Evolutionary conservation across 2,113 vertebrate species (phyloP).

Genomic region (Vulpes lagopus): DNA sequence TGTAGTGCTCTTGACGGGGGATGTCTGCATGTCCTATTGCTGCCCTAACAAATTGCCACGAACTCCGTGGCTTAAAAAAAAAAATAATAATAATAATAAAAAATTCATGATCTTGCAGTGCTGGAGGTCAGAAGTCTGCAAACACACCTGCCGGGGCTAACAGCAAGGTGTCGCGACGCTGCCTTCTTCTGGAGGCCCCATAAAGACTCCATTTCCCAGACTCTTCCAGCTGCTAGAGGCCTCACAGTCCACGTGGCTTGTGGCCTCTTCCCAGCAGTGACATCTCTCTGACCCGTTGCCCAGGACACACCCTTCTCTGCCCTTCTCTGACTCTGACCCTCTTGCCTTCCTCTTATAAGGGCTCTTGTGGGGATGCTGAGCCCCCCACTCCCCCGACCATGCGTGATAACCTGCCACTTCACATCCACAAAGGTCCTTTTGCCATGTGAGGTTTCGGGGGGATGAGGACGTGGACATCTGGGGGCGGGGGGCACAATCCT

Average conservation of each 20-base stretch:
- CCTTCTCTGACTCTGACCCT: background rate
- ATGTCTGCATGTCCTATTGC: background rate
- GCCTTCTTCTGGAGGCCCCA: background rate
- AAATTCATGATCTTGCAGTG: background rate
- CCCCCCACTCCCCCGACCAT: too few relatives aligned
- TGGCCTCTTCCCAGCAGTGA: background rate
- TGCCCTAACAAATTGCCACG: background rate
- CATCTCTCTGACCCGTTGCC: background rate
- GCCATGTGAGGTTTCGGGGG: background rate
- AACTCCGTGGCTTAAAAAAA: background rate
- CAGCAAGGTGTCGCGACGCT: background rate
- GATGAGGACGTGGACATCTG: background rate
- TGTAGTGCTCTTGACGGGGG: background rate
- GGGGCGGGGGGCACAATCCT: background rate
- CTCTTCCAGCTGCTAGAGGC: background rate
- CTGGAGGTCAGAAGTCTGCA: background rate
- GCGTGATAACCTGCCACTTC: background rate
- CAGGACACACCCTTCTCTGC: background rate
- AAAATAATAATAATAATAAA: background rate
- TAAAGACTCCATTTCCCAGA: background rate
- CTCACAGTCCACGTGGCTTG: fast-evolving
- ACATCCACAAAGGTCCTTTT: background rate
- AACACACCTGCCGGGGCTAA: background rate
- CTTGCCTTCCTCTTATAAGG: background rate
- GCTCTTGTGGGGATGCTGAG: fast-evolving